Percentiles rank a stretch among this genome's conserved stretches.
Evolutionary conservation across 2,888 invertebrate genomes (phyloP).

Genomic region (Orthosia gracilis): DNA sequence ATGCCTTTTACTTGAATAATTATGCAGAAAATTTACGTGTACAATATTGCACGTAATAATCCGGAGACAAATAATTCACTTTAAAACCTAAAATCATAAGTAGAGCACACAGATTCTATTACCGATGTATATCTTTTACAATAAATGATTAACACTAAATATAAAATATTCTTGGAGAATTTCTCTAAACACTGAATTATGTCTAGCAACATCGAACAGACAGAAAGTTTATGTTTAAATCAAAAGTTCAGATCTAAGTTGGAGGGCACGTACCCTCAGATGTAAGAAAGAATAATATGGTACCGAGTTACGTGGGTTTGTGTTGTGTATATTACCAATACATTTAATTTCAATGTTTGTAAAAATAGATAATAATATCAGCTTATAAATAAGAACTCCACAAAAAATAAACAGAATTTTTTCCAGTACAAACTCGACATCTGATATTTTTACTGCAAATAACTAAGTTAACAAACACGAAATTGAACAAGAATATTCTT

Average conservation of each 20-base stretch:
- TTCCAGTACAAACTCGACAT: slow-evolving; percentile 1
- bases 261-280: slow-evolving; percentile 69
- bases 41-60: slow-evolving; percentile 20
- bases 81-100: background rate
- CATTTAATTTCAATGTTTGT: slow-evolving; percentile 19
- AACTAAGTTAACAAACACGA: slow-evolving; percentile 10
- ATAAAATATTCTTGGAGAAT: slow-evolving; percentile 34
- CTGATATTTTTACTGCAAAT: slow-evolving; percentile 5
- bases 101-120: background rate
- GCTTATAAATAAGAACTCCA: background rate
- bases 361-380: slow-evolving; percentile 8
- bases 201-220: slow-evolving; percentile 76
- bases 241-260: slow-evolving; percentile 76
- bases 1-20: slow-evolving; percentile 40
- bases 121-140: background rate
- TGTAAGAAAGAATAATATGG: slow-evolving; percentile 73
- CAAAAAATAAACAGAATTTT: background rate
- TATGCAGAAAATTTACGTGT: background rate
- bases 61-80: background rate
- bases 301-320: slow-evolving; percentile 32
- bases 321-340: slow-evolving; percentile 10
- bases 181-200: slow-evolving; percentile 66
- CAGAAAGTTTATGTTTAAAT: slow-evolving; percentile 83
- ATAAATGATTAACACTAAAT: slow-evolving; percentile 31
- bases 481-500: slow-evolving; percentile 22